These are phyloP conservation scores for Paramuricea clavata DNA, from an alignment of 92 coral and sea anemone genomes.

Conservation along the genomic window DNA sequence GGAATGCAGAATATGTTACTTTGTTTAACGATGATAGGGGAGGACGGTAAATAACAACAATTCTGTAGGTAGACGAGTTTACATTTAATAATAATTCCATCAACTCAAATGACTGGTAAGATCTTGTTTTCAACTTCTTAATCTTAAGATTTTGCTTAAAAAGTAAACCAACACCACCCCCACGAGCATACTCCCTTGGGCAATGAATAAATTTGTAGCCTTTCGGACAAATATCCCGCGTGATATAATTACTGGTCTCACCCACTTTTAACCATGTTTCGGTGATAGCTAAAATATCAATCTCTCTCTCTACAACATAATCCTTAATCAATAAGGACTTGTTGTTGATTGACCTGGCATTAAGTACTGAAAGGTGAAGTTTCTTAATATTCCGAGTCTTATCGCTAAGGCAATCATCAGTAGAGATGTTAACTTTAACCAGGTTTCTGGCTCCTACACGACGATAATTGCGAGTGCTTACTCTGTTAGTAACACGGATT, in stretches of 20 bases:
- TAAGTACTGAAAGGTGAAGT: constrained; percentile 4
- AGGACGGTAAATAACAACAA: no score
- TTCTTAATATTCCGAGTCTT: background rate
- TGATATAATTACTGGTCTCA: background rate
- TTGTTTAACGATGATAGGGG: no score
- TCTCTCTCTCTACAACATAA: constrained; percentile 20
- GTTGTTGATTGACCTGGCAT: constrained; percentile 25
- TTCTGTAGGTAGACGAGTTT: no score
- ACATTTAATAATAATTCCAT: no score
- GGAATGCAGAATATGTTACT: no score
- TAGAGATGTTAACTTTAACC: background rate
- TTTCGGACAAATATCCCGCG: constrained; percentile 4
- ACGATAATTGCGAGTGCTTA: background rate
- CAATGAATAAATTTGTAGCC: constrained; percentile 15
- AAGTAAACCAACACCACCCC: constrained; percentile 14
- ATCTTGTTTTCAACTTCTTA: no score
- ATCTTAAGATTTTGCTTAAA: no score
- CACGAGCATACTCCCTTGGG: constrained; percentile 18
- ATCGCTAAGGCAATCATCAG: background rate
- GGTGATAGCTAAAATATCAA: constrained; percentile 26
- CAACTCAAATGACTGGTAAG: no score
- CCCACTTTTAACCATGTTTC: constrained; percentile 13
- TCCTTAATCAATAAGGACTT: constrained; percentile 11
- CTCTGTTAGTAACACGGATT: constrained; percentile 16
- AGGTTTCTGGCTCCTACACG: background rate